Base-by-base conservation (phyloP, 2,113 vertebrate species). In the Romanogobio albipinnatus region DNA sequence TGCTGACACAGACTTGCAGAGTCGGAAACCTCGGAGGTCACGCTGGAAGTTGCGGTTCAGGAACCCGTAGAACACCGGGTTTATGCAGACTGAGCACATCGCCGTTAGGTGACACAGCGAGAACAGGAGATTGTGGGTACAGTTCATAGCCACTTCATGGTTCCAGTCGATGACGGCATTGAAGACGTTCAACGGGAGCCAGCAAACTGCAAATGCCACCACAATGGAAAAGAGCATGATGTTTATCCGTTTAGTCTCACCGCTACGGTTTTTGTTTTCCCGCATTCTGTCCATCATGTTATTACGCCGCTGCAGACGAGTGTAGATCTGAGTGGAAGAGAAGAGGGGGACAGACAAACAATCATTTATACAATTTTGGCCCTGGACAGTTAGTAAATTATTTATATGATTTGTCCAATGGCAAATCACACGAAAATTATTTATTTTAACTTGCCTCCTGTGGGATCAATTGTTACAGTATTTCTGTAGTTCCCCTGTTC, bases 31-130 rank as follows among this genome's bases (percentile, higher is more conserved):
- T 45, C 96, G 95, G 86, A 97, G 88, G 85, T 97, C 96, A 17
- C 95, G 94, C 93, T 97, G 96, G 87, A 97, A 97, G 85, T 97
- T 97, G 89, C 96, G 96, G 90, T 97, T 97, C 73, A 97, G 94
- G 89, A 97, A 96, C 14, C 96, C 96, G 0, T 97, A 97, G 91
- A 96, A 97, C 77, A 97, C 93, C 1, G 96, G 96, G 89, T 97
- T 97, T 86, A 97, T 94, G 1, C 96, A 97, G 59, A 96, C 96
- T 13, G 96, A 97, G 56, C 96, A 95, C 96, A 97, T 97, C 14
- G 96, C 96, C 0, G 95, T 96, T 82, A 97, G 94, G 90, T 97
- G 96, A 77, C 96, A 97, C 68, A 97, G 94, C 81, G 96, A 93
- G 91, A 97, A 97, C 17, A 96, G 83, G 1, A 96, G 93, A 26